Percentiles rank a stretch among this genome's conserved stretches.
Evolutionary conservation across 2,797 vertebrate genomes (phyloP).

Genomic region (Emys orbicularis): DNA sequence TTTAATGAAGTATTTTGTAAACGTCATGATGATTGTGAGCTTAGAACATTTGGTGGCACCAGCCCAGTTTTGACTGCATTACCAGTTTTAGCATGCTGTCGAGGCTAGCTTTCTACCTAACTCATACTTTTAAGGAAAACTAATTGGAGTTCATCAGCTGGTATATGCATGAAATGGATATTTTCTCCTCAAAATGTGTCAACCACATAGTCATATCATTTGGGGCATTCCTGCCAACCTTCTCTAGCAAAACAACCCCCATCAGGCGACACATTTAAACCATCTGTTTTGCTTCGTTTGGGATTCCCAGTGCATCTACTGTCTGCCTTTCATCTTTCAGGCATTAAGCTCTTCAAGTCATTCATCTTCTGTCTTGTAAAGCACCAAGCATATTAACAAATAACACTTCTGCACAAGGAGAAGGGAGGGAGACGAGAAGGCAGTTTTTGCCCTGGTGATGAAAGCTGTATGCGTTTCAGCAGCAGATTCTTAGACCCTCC

Average conservation of each 20-base stretch:
- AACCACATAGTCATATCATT: background rate
- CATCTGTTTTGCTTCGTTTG: background rate
- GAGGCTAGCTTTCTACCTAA: background rate
- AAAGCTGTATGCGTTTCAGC: background rate
- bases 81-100: background rate
- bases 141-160: background rate
- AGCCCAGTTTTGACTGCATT: background rate
- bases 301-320: background rate
- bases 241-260: background rate
- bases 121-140: background rate
- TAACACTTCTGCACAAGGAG: accelerated
- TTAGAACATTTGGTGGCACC: background rate
- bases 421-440: background rate
- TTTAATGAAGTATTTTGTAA: background rate
- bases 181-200: background rate
- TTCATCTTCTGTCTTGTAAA: background rate
- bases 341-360: background rate
- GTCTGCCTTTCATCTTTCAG: background rate
- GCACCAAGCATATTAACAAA: accelerated
- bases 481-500: background rate
- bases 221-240: background rate
- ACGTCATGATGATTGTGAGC: background rate
- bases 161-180: background rate
- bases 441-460: background rate
- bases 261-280: background rate